These are phyloP conservation scores for Leucopternis melanops DNA, from an alignment of 2,113 vertebrate genomes.

Conservation along the genomic window DNA sequence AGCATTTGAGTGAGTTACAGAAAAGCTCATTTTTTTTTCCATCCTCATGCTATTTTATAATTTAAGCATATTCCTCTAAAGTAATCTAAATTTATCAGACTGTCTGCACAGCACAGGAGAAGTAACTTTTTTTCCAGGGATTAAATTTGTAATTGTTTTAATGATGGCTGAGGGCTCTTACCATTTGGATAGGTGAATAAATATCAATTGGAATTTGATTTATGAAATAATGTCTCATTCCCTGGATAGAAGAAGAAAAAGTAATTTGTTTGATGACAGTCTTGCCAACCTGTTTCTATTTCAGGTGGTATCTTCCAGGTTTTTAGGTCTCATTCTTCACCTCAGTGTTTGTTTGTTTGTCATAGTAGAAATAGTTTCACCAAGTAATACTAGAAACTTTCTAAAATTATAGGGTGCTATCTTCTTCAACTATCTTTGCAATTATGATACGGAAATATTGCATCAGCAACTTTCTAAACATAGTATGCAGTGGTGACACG, in stretches of 20 bases:
- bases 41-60: background rate
- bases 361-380: background rate
- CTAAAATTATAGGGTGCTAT: conserved; percentile 52
- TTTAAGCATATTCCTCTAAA: background rate
- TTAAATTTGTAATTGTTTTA: background rate
- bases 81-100: background rate
- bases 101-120: background rate
- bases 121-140: background rate
- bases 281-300: background rate
- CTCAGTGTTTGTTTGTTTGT: conserved; percentile 23
- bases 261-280: background rate
- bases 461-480: conserved; percentile 68
- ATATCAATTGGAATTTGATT: background rate
- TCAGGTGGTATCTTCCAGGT: background rate
- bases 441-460: conserved; percentile 66
- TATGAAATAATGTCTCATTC: background rate
- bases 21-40: background rate
- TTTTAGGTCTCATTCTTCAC: background rate
- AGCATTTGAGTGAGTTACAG: background rate
- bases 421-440: conserved; percentile 59
- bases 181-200: background rate
- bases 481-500: conserved; percentile 55
- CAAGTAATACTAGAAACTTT: conserved; percentile 41
- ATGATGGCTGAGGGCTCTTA: background rate
- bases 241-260: background rate